A percentile compares a stretch with the other conserved stretches of the same genome.
These are phyloP conservation scores for Drosophila imparisetae DNA, from an alignment of 2,888 invertebrate species.

Conservation along the genomic window DNA sequence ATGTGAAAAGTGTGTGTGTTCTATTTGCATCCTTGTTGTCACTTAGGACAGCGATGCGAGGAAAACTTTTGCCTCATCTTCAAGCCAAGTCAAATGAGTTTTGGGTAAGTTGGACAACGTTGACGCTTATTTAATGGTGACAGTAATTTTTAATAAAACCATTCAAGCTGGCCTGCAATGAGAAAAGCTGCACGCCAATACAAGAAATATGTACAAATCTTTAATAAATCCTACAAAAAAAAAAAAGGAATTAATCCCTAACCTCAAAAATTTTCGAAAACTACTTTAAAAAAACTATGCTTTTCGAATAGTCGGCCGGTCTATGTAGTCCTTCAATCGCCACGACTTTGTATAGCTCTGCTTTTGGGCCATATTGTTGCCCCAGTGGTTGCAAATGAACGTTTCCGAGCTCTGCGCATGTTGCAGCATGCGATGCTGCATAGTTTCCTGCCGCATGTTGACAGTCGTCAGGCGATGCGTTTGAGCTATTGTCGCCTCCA, in stretches of 20 bases:
- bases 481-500: constrained; percentile 45
- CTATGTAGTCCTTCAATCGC: constrained; percentile 21
- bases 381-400: constrained; percentile 43
- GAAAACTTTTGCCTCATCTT: constrained; percentile 70
- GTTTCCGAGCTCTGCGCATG: constrained; percentile 23
- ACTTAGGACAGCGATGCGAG: constrained; percentile 28
- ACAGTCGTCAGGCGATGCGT: constrained; percentile 43
- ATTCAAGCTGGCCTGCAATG: constrained; percentile 8
- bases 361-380: constrained; percentile 8
- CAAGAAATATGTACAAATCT: neutral
- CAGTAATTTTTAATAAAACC: constrained; percentile 68
- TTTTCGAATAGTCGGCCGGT: constrained; percentile 12
- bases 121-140: constrained; percentile 66
- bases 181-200: neutral
- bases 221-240: neutral
- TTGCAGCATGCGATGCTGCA: constrained; percentile 44
- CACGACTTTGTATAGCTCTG: constrained; percentile 4
- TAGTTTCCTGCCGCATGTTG: constrained; percentile 40
- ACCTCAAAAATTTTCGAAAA: constrained; percentile 3
- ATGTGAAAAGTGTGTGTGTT: neutral
- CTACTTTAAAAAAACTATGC: neutral
- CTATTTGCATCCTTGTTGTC: constrained; percentile 39
- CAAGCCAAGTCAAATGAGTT: constrained; percentile 76
- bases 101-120: constrained; percentile 58
- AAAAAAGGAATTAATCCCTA: neutral